Evolutionary conservation across 2,888 invertebrate genomes (phyloP), one percentile per base, ranked within the genome.

Genomic region (Drosophila atripex): DNA sequence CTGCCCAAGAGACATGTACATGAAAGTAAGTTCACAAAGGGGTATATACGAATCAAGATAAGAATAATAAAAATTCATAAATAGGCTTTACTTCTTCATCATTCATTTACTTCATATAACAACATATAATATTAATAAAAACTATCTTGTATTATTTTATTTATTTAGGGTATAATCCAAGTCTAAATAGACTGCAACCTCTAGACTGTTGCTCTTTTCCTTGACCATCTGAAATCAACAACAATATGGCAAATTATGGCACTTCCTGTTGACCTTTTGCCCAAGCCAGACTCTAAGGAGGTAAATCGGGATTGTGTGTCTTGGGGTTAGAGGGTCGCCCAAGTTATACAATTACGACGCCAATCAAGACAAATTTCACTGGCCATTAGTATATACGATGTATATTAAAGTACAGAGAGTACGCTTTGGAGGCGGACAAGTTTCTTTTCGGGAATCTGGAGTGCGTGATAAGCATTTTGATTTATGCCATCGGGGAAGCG

Each of bases 381-480:
- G 79, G 58, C 73, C 70, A 64, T 83, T 77, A 71, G 78, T 50
- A 43, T 41, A 43, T 28, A 41, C 3, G 18, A 30, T 45, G 45
- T 49, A 43, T 35, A 7, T 35, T n/a, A 7, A 35, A 35, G n/a
- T n/a, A 35, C 6, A 35, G n/a, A n/a, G n/a, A n/a, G 35, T 35
- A 35, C 6, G 21, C 30, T 69, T 28, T 39, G 71, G 25, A 60
- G 71, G 71, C 53, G 71, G 60, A 35, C 53, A 8, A 50, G 70
- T 70, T 41, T 53, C 12, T 38, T 41, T 11, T 25, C n/a, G 9
- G 45, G 46, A 58, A 52, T 69, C 18, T 14, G 60, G 47, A 82
- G 77, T 76, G 86, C 84, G 79, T 84, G 86, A 84, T 84, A 87
- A 82, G 88, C 84, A 85, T 79, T 87, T 84, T 84, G 84, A 84